phyloP scores from a whole-genome alignment of 2,113 vertebrate species.

The Platichthys flesus region DNA sequence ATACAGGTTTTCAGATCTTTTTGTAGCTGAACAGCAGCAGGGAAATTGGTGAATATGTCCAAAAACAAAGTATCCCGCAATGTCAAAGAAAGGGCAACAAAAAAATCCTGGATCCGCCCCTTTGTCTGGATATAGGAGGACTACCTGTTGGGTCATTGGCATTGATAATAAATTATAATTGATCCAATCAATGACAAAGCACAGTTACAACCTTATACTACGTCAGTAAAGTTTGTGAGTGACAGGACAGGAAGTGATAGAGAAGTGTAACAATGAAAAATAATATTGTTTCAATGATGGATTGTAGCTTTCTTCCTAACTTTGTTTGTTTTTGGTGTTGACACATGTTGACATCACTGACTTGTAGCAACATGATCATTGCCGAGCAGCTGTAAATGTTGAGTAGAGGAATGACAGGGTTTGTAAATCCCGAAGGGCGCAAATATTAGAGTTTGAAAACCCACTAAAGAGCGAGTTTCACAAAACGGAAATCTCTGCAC shows the following conservation, averaged over 20 bases:
- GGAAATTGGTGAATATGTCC: background rate
- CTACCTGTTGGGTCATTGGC: background rate
- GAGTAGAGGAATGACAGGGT: background rate
- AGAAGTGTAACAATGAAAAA: background rate
- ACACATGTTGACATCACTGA: background rate
- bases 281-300: slow-evolving; percentile 6
- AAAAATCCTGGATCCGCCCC: too few relatives aligned
- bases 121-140: background rate
- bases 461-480: background rate
- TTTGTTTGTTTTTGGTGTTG: background rate
- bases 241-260: slow-evolving; percentile 1
- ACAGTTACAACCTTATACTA: slow-evolving; percentile 14
- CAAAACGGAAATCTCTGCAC: slow-evolving; percentile 3
- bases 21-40: too few relatives aligned
- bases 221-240: slow-evolving; percentile 16
- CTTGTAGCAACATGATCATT: background rate
- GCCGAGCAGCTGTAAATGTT: slow-evolving; percentile 2
- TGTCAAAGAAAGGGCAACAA: too few relatives aligned
- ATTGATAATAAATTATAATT: too few relatives aligned
- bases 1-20: too few relatives aligned
- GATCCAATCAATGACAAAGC: slow-evolving; percentile 24
- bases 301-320: slow-evolving; percentile 5
- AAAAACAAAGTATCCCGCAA: too few relatives aligned
- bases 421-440: slow-evolving; percentile 7
- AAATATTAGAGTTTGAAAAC: slow-evolving; percentile 14